These are phyloP conservation scores for Entomobrya proxima DNA, from an alignment of 2,888 invertebrate genomes.

Conservation along the genomic window DNA sequence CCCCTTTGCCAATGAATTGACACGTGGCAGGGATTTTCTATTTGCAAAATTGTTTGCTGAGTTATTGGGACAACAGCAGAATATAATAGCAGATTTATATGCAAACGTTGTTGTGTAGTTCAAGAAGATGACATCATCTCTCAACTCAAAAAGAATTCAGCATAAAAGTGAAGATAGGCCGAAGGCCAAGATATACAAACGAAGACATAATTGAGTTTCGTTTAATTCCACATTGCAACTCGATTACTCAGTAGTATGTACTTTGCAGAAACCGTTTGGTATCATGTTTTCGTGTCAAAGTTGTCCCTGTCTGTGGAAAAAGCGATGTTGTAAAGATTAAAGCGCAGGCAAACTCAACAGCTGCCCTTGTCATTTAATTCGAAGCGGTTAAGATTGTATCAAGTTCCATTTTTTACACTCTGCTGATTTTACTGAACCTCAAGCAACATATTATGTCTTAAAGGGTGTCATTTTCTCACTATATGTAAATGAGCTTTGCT, in stretches of 20 bases:
- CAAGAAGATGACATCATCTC: background rate
- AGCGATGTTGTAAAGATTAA: background rate
- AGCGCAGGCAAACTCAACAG: too few relatives aligned
- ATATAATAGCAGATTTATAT: background rate
- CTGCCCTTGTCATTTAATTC: background rate
- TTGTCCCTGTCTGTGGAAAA: background rate
- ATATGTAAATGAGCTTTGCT: constrained; percentile 8
- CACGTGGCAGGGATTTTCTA: too few relatives aligned
- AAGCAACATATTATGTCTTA: background rate
- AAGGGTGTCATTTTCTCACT: constrained; percentile 24
- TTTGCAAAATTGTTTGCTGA: too few relatives aligned
- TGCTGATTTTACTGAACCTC: background rate
- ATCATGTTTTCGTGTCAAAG: too few relatives aligned
- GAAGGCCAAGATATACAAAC: constrained; percentile 8
- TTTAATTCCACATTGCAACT: too few relatives aligned
- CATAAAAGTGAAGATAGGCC: background rate
- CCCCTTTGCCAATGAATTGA: too few relatives aligned
- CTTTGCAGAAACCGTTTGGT: background rate
- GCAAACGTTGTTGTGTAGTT: background rate
- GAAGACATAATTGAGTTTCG: background rate
- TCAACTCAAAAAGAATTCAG: background rate
- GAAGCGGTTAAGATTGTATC: background rate
- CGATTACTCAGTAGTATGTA: background rate
- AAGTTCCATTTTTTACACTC: background rate
- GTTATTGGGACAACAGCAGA: too few relatives aligned